Conservation (phyloP, 2,888 invertebrate genomes). For the Coecobrya sp. region DNA sequence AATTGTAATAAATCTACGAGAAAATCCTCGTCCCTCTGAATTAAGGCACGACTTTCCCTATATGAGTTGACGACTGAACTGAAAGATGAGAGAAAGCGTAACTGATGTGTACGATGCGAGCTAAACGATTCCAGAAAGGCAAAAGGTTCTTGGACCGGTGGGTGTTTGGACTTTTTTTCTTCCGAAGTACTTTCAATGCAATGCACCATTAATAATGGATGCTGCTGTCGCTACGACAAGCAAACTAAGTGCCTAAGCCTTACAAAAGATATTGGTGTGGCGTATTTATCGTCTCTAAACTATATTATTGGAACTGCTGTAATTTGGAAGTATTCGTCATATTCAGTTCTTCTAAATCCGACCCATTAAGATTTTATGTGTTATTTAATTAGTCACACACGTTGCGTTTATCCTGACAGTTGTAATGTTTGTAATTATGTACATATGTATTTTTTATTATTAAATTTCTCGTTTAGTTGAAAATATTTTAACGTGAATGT, state of each 20-base stretch:
- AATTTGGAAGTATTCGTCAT: too few relatives aligned
- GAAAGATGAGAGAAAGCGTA: background rate
- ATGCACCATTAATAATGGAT: slow-evolving; percentile 12
- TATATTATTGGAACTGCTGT: background rate
- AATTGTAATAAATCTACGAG: slow-evolving; percentile 65
- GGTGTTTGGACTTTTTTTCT: background rate
- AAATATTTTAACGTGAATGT: too few relatives aligned
- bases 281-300: background rate
- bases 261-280: background rate
- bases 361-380: too few relatives aligned
- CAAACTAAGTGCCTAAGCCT: background rate
- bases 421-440: too few relatives aligned
- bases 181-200: background rate
- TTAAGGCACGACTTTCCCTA: slow-evolving; percentile 58
- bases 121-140: slow-evolving; percentile 1
- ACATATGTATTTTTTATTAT: too few relatives aligned
- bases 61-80: slow-evolving; percentile 31
- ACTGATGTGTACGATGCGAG: background rate
- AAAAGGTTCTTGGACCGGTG: background rate
- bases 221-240: background rate
- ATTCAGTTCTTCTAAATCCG: too few relatives aligned
- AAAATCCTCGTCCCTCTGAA: slow-evolving; percentile 72
- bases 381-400: too few relatives aligned
- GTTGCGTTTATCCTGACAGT: too few relatives aligned
- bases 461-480: too few relatives aligned